Conservation (phyloP, 1,140 invertebrate species). For the Apis dorsata region DNA sequence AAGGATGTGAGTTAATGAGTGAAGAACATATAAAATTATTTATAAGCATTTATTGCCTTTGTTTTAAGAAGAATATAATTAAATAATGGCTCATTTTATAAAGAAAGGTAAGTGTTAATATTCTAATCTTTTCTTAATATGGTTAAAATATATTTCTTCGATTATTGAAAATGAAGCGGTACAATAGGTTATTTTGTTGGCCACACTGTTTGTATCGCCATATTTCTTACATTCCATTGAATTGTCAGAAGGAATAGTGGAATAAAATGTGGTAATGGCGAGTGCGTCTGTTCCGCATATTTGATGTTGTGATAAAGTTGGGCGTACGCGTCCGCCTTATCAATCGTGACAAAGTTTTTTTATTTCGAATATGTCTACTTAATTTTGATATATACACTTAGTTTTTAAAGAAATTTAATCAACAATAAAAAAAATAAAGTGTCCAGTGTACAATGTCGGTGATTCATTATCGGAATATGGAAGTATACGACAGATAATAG, state of each 20-base stretch:
- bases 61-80: neutral
- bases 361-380: slow-evolving; percentile 7
- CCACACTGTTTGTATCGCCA: slow-evolving; percentile 28
- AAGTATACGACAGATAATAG: slow-evolving; percentile 61
- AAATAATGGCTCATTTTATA: slow-evolving; percentile 60
- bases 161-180: neutral
- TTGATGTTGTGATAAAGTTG: slow-evolving; percentile 70
- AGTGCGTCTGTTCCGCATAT: slow-evolving; percentile 72
- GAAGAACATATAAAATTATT: neutral
- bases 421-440: slow-evolving; percentile 9
- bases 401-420: slow-evolving; percentile 9
- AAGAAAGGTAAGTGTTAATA: slow-evolving; percentile 58
- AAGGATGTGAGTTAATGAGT: slow-evolving; percentile 16
- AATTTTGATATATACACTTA: slow-evolving; percentile 17
- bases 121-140: neutral
- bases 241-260: slow-evolving; percentile 52
- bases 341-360: slow-evolving; percentile 39
- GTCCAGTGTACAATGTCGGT: slow-evolving; percentile 61
- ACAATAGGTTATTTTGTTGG: slow-evolving; percentile 25
- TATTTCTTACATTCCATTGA: slow-evolving; percentile 52
- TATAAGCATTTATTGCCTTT: slow-evolving; percentile 16
- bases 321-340: slow-evolving; percentile 56
- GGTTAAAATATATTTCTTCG: slow-evolving; percentile 3
- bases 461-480: slow-evolving; percentile 68
- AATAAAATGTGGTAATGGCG: slow-evolving; percentile 71